phyloP scores from a whole-genome alignment of 2,888 invertebrate genomes.

The Zelleria hepariella region DNA sequence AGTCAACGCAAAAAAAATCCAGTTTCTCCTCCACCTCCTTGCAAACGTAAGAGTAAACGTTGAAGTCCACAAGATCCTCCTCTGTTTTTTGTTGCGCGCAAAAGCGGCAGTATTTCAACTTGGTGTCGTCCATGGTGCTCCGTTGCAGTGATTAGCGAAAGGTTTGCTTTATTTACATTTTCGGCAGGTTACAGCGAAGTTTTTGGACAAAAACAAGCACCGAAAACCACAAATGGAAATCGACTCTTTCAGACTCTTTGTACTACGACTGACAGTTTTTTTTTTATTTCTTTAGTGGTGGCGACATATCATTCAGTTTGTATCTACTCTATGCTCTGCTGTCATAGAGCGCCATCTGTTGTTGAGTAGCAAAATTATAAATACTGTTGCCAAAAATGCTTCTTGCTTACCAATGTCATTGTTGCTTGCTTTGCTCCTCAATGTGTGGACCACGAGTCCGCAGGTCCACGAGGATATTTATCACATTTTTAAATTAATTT shows the following conservation, averaged over 20 bases:
- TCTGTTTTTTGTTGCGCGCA: constrained; percentile 10
- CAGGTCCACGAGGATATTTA: no score
- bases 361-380: no score
- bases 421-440: no score
- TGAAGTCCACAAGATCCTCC: neutral
- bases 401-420: no score
- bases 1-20: constrained; percentile 1
- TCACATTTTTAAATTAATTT: no score
- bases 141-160: neutral
- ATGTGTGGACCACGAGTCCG: no score
- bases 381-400: no score
- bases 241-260: neutral
- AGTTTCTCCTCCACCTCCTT: neutral
- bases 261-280: neutral
- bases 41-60: neutral
- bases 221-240: neutral
- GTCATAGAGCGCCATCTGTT: no score
- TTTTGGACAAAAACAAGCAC: neutral
- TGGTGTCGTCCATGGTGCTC: neutral
- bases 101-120: constrained; percentile 7
- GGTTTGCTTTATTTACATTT: neutral
- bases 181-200: neutral
- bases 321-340: no score
- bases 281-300: no score
- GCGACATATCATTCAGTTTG: no score